Evolutionary conservation across 2,113 vertebrate genomes (phyloP).

Genomic region (Octodon degus): DNA sequence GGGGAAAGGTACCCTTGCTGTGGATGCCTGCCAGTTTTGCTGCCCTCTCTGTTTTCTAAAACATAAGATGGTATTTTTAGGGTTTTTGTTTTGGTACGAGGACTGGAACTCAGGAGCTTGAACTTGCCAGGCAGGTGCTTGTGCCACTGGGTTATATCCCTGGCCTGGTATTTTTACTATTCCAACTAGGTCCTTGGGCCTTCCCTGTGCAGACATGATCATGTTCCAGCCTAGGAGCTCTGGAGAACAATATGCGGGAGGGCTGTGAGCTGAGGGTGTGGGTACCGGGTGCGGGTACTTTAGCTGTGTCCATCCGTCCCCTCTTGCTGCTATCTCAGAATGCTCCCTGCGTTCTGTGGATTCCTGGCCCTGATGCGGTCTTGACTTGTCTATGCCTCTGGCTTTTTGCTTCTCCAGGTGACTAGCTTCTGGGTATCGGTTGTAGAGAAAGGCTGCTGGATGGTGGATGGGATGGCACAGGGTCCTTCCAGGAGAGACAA

Average conservation of each 20-base stretch:
- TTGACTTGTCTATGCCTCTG: neutral
- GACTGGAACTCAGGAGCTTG: too few relatives aligned
- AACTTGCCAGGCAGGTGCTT: too few relatives aligned
- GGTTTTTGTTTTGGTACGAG: neutral
- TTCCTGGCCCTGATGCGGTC: neutral
- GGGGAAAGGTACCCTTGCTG: neutral
- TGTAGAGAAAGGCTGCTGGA: neutral
- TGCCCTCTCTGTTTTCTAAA: conserved; percentile 16
- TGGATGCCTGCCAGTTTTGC: neutral
- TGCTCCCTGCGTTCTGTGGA: neutral
- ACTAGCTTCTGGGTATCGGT: neutral
- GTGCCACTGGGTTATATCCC: too few relatives aligned
- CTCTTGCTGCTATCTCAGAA: neutral
- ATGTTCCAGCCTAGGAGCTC: neutral
- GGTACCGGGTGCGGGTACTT: neutral
- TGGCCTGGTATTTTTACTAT: neutral
- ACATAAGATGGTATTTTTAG: conserved; percentile 40
- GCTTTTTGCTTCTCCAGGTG: neutral
- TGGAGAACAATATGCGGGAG: neutral
- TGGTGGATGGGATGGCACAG: neutral
- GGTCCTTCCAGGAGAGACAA: neutral
- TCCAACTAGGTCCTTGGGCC: neutral
- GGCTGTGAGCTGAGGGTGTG: neutral
- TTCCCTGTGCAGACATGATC: neutral
- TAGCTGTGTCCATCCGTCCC: neutral